Evolutionary conservation across 2,888 invertebrate species (phyloP).

Genomic region (Pachycephus smyrnensis): DNA sequence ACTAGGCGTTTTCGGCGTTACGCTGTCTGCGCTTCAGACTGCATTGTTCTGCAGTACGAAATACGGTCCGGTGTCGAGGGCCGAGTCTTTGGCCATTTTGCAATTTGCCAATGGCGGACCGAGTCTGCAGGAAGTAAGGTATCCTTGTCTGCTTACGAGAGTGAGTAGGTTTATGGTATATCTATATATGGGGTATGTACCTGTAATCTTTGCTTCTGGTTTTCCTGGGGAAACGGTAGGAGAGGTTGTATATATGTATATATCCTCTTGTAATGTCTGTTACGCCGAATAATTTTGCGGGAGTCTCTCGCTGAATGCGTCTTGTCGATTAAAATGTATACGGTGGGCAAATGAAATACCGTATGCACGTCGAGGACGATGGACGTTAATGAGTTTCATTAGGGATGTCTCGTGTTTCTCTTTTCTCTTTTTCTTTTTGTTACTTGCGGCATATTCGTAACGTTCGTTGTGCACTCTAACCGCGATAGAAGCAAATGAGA

Average conservation of each 20-base stretch:
- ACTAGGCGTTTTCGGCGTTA: constrained; percentile 44
- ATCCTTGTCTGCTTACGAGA: not conserved
- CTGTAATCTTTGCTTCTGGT: not conserved
- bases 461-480: not conserved
- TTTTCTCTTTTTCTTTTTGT: not conserved
- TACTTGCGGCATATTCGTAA: not conserved
- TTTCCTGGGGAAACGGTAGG: not conserved
- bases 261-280: not conserved
- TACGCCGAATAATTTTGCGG: not conserved
- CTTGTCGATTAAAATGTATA: not conserved
- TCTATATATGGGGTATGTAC: not conserved
- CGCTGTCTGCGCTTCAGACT: constrained; percentile 45
- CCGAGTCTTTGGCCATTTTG: not conserved
- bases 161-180: not conserved
- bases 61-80: constrained; percentile 19
- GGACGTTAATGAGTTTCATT: not conserved
- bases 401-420: not conserved
- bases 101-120: not conserved
- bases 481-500: not conserved
- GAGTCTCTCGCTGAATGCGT: not conserved
- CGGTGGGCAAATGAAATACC: not conserved
- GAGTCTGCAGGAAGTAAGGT: not conserved
- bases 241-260: not conserved
- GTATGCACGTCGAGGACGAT: not conserved
- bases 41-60: constrained; percentile 42